Conservation (phyloP, 2,888 invertebrate species). For the Callyntrura sp. region DNA sequence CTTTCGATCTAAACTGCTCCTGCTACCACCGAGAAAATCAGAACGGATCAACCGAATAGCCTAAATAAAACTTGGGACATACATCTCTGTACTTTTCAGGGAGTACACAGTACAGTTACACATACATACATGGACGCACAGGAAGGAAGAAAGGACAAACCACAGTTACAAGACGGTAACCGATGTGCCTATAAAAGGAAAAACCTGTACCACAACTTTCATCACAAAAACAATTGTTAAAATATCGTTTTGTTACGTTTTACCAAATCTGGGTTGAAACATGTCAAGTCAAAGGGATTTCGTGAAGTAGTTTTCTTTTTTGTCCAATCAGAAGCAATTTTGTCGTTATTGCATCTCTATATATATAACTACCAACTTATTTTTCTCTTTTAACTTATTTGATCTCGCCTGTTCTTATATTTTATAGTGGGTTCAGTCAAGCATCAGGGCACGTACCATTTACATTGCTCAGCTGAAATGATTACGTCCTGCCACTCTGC, state of each 20-base stretch:
- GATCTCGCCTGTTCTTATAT: no score
- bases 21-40: constrained; percentile 51
- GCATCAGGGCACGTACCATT: constrained; percentile 32
- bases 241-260: constrained; percentile 2
- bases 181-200: constrained; percentile 6
- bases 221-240: constrained; percentile 6
- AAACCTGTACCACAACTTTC: constrained; percentile 42
- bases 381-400: no score
- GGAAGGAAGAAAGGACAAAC: constrained; percentile 5
- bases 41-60: constrained; percentile 74
- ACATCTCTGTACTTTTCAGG: constrained; percentile 21
- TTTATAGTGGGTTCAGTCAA: no score
- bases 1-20: background rate
- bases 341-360: background rate
- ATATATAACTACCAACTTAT: no score
- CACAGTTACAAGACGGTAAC: constrained; percentile 8
- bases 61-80: constrained; percentile 73
- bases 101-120: background rate
- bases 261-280: background rate
- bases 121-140: no score
- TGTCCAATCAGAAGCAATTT: background rate
- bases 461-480: constrained; percentile 57
- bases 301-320: background rate
- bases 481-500: constrained; percentile 33
- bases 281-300: background rate